Conservation (phyloP, 2,888 invertebrate species). For the Tipula vernalis region DNA sequence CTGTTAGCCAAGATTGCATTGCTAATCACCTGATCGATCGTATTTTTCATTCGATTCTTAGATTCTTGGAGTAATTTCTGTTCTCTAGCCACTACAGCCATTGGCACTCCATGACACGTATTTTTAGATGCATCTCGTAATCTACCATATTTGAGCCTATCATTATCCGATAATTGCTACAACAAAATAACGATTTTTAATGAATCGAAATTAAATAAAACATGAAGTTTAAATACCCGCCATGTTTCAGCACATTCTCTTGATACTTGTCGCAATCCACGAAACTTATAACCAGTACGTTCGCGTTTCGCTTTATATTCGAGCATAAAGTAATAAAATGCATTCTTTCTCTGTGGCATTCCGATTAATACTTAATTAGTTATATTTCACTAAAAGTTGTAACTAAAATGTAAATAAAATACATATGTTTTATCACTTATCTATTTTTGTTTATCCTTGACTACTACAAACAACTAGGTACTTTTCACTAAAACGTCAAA, state of each 20-base stretch:
- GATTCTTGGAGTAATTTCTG: not conserved
- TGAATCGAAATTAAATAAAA: not conserved
- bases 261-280: slow-evolving; percentile 28
- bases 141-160: not conserved
- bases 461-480: no score
- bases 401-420: no score
- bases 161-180: not conserved
- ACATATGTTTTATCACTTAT: no score
- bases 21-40: not conserved
- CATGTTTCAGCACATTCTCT: slow-evolving; percentile 34
- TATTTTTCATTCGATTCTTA: not conserved
- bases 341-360: slow-evolving; percentile 37
- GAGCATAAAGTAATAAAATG: slow-evolving; percentile 36
- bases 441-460: no score
- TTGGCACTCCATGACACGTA: slow-evolving; percentile 10
- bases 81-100: slow-evolving; percentile 23
- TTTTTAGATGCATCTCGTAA: not conserved
- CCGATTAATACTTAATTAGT: no score
- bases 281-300: slow-evolving; percentile 30
- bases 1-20: not conserved
- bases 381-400: no score
- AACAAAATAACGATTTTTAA: not conserved
- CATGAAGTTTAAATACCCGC: slow-evolving; percentile 28
- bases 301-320: slow-evolving; percentile 33
- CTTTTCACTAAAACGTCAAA: no score